Evolutionary conservation across 2,113 vertebrate genomes (phyloP).

Genomic region (Rissa tridactyla): DNA sequence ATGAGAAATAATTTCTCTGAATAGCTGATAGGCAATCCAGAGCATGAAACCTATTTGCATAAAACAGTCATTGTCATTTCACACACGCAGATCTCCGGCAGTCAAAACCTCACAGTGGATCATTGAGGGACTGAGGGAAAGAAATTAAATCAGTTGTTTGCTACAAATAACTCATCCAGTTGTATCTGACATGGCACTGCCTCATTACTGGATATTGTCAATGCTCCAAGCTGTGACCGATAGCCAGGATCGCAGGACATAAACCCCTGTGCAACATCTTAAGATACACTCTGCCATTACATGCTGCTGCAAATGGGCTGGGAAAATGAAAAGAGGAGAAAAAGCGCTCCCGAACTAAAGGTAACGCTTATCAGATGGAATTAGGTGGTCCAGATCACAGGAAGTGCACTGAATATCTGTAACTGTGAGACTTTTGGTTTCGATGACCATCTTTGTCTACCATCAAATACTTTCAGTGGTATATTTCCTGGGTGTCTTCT

Average conservation of each 20-base stretch:
- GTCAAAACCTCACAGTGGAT: not conserved
- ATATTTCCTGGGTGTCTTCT: not conserved
- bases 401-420: not conserved
- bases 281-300: rapidly evolving
- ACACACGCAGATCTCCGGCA: not conserved
- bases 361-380: not conserved
- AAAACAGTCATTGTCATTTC: conserved; percentile 31
- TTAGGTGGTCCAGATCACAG: not conserved
- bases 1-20: conserved; percentile 29
- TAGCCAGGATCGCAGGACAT: not conserved
- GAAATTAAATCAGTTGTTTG: conserved; percentile 23
- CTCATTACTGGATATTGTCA: not conserved
- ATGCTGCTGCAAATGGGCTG: not conserved
- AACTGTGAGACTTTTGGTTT: not conserved
- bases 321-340: not conserved
- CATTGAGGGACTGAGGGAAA: not conserved
- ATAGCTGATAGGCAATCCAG: not conserved
- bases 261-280: not conserved
- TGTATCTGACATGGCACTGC: not conserved
- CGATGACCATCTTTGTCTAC: not conserved
- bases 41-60: conserved; percentile 26
- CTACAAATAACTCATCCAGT: conserved; percentile 23
- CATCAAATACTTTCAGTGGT: not conserved
- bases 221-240: not conserved
- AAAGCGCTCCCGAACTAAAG: not conserved